These are phyloP conservation scores for Ameiurus melas DNA, from an alignment of 2,113 vertebrate species.

Conservation along the genomic window DNA sequence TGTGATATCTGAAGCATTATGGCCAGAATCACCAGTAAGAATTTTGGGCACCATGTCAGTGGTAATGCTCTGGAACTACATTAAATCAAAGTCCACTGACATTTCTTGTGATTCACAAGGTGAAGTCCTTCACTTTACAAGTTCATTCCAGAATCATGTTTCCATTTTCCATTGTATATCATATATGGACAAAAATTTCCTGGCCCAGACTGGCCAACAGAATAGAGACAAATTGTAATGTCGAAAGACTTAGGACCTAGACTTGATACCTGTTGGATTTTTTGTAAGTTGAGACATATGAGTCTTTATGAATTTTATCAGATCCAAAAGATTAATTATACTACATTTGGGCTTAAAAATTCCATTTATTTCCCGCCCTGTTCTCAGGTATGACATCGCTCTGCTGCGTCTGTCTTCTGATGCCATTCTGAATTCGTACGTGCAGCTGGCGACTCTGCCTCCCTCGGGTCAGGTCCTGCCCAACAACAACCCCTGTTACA, in stretches of 20 bases:
- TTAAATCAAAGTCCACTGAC: not conserved
- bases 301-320: not conserved
- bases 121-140: not conserved
- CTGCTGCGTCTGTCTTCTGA: constrained; percentile 75
- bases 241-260: not conserved
- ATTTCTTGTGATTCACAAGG: not conserved
- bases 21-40: not conserved
- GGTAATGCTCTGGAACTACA: not conserved
- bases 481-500: constrained; percentile 81
- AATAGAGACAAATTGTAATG: not conserved
- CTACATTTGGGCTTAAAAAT: not conserved
- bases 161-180: not conserved
- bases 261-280: not conserved
- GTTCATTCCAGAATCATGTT: not conserved
- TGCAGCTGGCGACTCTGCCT: constrained; percentile 80
- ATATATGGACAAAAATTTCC: not conserved
- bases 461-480: constrained; percentile 72
- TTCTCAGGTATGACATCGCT: constrained; percentile 83
- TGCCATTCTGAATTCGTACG: constrained; percentile 74
- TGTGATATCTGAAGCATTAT: not conserved
- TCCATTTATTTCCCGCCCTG: not conserved
- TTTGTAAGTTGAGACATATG: not conserved
- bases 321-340: not conserved
- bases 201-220: not conserved
- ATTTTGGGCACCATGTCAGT: not conserved